Percentiles rank a stretch among this genome's conserved stretches.
phyloP scores from a whole-genome alignment of 2,888 invertebrate genomes.

The Ornithoptera priamus region DNA sequence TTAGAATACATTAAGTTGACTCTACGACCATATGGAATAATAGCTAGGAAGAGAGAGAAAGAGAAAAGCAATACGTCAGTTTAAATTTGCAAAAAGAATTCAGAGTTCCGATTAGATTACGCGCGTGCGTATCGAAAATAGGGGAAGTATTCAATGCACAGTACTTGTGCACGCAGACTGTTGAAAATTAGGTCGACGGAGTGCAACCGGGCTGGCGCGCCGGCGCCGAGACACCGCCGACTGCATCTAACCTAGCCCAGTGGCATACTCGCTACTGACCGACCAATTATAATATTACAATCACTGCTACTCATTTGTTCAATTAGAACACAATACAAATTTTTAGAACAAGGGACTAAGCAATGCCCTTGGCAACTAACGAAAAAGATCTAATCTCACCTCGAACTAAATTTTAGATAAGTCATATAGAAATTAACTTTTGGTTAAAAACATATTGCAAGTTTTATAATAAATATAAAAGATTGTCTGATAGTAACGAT shows the following conservation, averaged over 20 bases:
- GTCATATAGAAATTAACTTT: too few species aligned
- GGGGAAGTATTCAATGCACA: conserved; percentile 11
- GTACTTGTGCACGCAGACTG: conserved; percentile 32
- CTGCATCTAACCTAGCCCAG: not conserved
- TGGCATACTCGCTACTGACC: not conserved
- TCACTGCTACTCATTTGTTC: not conserved
- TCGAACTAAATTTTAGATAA: too few species aligned
- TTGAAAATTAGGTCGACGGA: conserved; percentile 56
- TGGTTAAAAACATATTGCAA: too few species aligned
- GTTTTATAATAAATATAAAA: not conserved
- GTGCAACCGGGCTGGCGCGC: conserved; percentile 46
- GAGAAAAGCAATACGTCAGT: too few species aligned
- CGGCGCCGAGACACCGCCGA: conserved; percentile 50
- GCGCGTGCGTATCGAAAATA: conserved; percentile 11
- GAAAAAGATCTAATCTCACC: too few species aligned
- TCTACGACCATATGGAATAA: too few species aligned
- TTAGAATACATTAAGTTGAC: too few species aligned
- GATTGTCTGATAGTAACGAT: not conserved
- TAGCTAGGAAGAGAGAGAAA: too few species aligned
- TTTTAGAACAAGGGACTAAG: not conserved
- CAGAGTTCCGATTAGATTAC: not conserved
- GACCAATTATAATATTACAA: not conserved
- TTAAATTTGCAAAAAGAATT: too few species aligned
- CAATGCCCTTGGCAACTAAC: too few species aligned
- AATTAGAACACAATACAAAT: not conserved